These are phyloP conservation scores for Dicrostonyx torquatus DNA, from an alignment of 2,797 vertebrate genomes.

Conservation along the genomic window DNA sequence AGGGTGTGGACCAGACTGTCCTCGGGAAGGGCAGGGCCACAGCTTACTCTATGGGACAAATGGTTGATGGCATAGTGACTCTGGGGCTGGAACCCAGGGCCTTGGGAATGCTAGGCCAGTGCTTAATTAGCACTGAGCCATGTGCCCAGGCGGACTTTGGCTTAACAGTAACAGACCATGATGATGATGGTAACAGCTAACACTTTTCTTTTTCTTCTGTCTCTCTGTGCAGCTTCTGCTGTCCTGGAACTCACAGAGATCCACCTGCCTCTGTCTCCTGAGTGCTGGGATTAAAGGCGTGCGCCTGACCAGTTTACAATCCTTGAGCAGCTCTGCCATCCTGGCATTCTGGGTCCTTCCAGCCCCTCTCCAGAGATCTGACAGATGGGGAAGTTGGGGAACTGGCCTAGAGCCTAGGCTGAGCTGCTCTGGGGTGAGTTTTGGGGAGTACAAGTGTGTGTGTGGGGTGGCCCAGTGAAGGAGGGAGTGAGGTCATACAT, in stretches of 20 bases:
- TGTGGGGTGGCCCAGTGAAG: not conserved
- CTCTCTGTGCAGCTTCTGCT: not conserved
- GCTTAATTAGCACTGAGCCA: not conserved
- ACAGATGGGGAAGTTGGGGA: not conserved
- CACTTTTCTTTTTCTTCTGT: not conserved
- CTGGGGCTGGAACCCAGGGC: not conserved
- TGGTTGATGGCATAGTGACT: not conserved
- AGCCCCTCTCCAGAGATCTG: not conserved
- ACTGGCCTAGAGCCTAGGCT: not conserved
- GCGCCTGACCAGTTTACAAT: not conserved
- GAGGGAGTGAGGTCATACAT: not conserved
- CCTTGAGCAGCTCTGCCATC: not conserved
- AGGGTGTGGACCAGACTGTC: not conserved
- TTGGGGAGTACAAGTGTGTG: not conserved
- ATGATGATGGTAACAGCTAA: accelerated
- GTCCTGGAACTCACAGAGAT: not conserved
- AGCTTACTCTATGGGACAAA: not conserved
- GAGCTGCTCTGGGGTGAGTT: not conserved
- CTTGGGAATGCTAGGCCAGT: not conserved
- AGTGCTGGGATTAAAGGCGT: not conserved
- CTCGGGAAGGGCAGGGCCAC: not conserved
- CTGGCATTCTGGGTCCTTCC: not conserved
- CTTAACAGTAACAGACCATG: not conserved
- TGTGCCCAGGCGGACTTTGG: not conserved
- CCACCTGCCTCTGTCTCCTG: not conserved